Conservation (phyloP, 2,113 vertebrate species). For the Setophaga coronata region DNA sequence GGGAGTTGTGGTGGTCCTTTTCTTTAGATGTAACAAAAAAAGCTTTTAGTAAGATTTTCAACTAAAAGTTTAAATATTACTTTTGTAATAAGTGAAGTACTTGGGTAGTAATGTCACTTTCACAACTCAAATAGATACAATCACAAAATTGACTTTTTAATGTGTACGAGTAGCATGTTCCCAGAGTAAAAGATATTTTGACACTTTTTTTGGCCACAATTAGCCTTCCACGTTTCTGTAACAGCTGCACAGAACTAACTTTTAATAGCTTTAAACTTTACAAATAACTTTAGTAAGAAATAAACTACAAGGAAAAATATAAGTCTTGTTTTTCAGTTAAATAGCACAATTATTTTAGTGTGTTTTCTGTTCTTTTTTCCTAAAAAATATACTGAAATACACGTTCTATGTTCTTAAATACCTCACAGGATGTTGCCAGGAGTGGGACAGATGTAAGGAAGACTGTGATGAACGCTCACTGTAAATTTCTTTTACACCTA, state of each 20-base stretch:
- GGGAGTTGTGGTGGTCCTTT: background rate
- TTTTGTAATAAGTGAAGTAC: background rate
- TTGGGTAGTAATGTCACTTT: background rate
- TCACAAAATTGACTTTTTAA: background rate
- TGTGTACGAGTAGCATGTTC: fast-evolving
- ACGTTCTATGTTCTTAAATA: background rate
- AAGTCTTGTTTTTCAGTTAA: background rate
- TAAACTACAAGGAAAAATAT: background rate
- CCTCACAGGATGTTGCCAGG: background rate
- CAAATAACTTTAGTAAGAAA: background rate
- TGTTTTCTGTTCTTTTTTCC: background rate
- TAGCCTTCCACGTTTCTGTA: fast-evolving
- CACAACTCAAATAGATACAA: background rate
- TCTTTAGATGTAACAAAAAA: background rate
- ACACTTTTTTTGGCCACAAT: fast-evolving
- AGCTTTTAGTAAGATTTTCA: background rate
- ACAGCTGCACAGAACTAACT: background rate
- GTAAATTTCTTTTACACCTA: background rate
- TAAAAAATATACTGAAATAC: background rate
- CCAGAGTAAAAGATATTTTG: background rate
- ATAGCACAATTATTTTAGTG: background rate
- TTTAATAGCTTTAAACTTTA: background rate
- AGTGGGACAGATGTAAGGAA: background rate
- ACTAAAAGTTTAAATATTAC: background rate
- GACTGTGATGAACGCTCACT: fast-evolving